Percentiles rank a stretch among this genome's conserved stretches.
Evolutionary conservation across 2,888 invertebrate genomes (phyloP).

Genomic region (Dromius quadrimaculatus): DNA sequence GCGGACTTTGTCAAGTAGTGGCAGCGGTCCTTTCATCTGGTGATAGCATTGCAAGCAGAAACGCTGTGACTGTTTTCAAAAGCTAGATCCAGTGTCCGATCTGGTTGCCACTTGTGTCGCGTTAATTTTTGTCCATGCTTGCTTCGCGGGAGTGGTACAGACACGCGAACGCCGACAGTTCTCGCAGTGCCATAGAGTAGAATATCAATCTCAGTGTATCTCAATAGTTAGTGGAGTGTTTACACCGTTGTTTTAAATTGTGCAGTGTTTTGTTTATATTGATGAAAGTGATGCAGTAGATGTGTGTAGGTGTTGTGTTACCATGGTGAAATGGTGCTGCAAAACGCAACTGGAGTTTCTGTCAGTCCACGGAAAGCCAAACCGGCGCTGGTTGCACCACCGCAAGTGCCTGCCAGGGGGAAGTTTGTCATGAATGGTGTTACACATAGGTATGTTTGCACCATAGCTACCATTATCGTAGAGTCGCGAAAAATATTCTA

Average conservation of each 20-base stretch:
- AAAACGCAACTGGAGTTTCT: constrained; percentile 38
- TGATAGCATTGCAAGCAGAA: constrained; percentile 29
- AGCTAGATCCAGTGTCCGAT: constrained; percentile 37
- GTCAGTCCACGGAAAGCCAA: constrained; percentile 37
- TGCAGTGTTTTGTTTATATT: constrained; percentile 8
- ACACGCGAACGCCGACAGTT: constrained; percentile 9
- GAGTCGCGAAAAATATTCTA: background rate
- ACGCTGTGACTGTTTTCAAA: constrained; percentile 39
- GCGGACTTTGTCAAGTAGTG: constrained; percentile 34
- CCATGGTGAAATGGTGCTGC: constrained; percentile 48
- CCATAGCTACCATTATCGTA: background rate
- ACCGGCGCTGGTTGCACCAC: constrained; percentile 1
- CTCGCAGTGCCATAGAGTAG: constrained; percentile 9
- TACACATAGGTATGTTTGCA: constrained; percentile 23
- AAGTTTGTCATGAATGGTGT: constrained; percentile 34
- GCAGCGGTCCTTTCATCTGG: constrained; percentile 38
- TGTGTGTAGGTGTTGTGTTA: constrained; percentile 32
- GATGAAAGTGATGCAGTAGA: constrained; percentile 22
- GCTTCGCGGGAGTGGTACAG: too few species aligned
- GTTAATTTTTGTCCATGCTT: constrained; percentile 32
- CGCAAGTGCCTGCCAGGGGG: constrained; percentile 42
- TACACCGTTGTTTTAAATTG: background rate
- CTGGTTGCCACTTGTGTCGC: constrained; percentile 30
- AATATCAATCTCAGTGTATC: constrained; percentile 1
- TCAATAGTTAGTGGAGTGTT: background rate